Conservation (phyloP, 2,797 vertebrate species). For the Borostomias antarcticus region DNA sequence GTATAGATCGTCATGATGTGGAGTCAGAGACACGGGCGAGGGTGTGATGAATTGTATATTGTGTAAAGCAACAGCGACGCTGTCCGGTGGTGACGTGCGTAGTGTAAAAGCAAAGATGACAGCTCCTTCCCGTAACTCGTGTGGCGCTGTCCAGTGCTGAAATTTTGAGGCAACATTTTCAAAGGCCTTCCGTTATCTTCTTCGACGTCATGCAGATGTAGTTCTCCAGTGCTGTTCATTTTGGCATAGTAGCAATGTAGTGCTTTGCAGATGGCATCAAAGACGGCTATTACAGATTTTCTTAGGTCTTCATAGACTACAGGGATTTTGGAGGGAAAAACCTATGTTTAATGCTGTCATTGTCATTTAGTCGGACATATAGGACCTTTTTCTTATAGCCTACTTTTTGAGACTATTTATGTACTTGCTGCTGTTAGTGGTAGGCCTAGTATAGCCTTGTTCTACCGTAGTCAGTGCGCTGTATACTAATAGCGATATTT, state of each 20-base stretch:
- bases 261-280: not conserved
- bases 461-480: constrained; percentile 46
- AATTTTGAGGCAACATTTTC: no score
- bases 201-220: not conserved
- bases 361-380: not conserved
- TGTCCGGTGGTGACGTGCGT: not conserved
- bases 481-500: constrained; percentile 42
- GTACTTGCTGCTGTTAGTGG: constrained; percentile 49
- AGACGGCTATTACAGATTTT: not conserved
- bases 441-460: constrained; percentile 46
- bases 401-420: constrained; percentile 32
- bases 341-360: no score
- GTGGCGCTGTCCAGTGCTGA: constrained; percentile 31
- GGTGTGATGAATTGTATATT: constrained; percentile 21
- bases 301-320: no score
- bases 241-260: not conserved
- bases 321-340: no score
- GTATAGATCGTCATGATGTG: constrained; percentile 7
- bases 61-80: constrained; percentile 25
- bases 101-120: not conserved
- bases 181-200: not conserved
- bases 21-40: not conserved
- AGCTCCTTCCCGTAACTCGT: not conserved
- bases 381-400: not conserved
- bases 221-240: not conserved